Conservation (phyloP, 2,113 vertebrate genomes). For the Notechis scutatus region DNA sequence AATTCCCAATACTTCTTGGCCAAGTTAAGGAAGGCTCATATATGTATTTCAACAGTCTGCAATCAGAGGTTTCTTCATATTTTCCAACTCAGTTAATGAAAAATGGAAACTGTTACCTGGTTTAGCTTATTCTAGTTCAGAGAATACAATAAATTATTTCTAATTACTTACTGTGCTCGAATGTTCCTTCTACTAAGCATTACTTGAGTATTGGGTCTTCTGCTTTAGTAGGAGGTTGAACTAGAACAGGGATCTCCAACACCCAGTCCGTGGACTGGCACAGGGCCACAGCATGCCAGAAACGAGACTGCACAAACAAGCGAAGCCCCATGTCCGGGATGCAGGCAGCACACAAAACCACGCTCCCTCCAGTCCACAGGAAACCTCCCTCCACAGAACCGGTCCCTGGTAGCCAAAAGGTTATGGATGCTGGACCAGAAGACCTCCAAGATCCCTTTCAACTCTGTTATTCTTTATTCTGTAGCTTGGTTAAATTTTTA, state of each 20-base stretch:
- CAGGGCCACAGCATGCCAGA: too few species aligned
- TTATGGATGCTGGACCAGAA: not conserved
- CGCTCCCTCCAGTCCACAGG: too few species aligned
- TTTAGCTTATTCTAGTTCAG: slow-evolving; percentile 4
- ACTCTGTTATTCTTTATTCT: not conserved
- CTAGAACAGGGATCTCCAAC: too few species aligned
- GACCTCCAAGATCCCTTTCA: not conserved
- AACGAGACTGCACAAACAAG: too few species aligned
- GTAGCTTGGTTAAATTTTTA: not conserved
- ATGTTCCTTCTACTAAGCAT: slow-evolving; percentile 12
- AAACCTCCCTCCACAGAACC: too few species aligned
- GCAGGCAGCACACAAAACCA: too few species aligned
- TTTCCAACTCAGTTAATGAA: slow-evolving; percentile 28
- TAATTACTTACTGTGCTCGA: not conserved
- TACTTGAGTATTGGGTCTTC: not conserved
- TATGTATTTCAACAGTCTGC: slow-evolving; percentile 19
- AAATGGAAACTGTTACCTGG: not conserved
- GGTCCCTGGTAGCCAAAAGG: too few species aligned
- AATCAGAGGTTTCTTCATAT: slow-evolving; percentile 37
- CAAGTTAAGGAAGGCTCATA: not conserved
- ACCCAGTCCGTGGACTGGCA: too few species aligned
- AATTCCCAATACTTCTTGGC: not conserved
- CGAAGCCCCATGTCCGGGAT: too few species aligned
- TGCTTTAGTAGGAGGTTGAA: not conserved
- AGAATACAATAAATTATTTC: not conserved